Evolutionary conservation across 2,888 invertebrate species (phyloP).

Genomic region (Acleris cristana): DNA sequence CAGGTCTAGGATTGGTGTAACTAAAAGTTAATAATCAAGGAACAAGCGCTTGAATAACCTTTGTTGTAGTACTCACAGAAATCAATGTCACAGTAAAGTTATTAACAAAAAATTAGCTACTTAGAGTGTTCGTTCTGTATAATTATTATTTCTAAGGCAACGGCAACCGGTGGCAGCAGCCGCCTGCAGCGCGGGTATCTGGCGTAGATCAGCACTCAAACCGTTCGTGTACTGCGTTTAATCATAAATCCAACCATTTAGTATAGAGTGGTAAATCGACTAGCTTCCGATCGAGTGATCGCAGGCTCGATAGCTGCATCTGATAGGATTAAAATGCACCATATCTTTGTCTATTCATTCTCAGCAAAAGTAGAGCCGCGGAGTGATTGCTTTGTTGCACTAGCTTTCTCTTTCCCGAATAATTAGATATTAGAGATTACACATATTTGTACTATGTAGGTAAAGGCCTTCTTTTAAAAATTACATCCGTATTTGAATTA

Average conservation of each 20-base stretch:
- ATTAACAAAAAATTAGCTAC: not conserved
- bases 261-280: constrained; percentile 23
- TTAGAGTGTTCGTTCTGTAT: too few species aligned
- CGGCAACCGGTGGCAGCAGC: constrained; percentile 19
- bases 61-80: not conserved
- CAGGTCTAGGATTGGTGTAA: too few species aligned
- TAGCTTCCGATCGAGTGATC: constrained; percentile 18
- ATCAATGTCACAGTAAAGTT: not conserved
- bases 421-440: too few species aligned
- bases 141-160: constrained; percentile 5
- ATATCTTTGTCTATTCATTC: too few species aligned
- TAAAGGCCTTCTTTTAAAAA: not conserved
- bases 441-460: not conserved
- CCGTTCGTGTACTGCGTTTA: constrained; percentile 23
- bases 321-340: not conserved
- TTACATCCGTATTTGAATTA: too few species aligned
- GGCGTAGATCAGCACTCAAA: constrained; percentile 17
- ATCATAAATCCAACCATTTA: constrained; percentile 22
- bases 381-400: too few species aligned
- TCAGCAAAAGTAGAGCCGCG: too few species aligned
- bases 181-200: constrained; percentile 27
- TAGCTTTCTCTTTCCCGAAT: too few species aligned
- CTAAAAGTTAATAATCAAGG: too few species aligned
- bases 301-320: not conserved
- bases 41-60: too few species aligned